Conservation (phyloP, 2,113 vertebrate genomes). For the Tetrao urogallus region DNA sequence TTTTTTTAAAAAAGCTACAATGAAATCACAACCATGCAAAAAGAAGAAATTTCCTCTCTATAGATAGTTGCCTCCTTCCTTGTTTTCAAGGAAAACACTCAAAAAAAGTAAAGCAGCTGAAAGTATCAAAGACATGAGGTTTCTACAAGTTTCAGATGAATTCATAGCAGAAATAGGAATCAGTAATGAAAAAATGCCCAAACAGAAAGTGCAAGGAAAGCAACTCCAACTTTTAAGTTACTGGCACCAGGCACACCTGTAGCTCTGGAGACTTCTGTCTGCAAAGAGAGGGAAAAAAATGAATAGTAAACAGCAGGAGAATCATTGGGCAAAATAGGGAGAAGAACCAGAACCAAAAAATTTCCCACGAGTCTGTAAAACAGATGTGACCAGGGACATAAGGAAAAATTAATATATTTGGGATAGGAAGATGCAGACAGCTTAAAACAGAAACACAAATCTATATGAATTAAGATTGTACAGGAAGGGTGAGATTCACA, state of each 20-base stretch:
- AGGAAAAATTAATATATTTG: neutral
- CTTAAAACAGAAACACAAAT: neutral
- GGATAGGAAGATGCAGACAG: neutral
- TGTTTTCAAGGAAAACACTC: neutral
- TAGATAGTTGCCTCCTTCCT: neutral
- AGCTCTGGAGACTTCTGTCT: neutral
- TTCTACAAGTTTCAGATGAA: neutral
- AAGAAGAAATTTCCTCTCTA: neutral
- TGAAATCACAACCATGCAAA: too few relatives aligned
- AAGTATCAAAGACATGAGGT: neutral
- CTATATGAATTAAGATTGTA: neutral
- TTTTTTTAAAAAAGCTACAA: too few relatives aligned
- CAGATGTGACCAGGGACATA: neutral
- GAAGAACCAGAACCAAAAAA: neutral
- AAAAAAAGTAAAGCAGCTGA: neutral
- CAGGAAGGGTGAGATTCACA: neutral
- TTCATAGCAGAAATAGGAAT: rapidly evolving
- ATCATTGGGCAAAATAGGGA: neutral
- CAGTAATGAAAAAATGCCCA: neutral
- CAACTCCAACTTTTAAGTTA: neutral
- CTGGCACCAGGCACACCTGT: neutral
- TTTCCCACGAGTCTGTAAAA: neutral
- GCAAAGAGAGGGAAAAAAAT: neutral
- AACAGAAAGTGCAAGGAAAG: neutral
- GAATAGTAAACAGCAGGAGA: neutral